phyloP scores from a whole-genome alignment of 2,888 invertebrate species.

The Epistrophella euchroma region DNA sequence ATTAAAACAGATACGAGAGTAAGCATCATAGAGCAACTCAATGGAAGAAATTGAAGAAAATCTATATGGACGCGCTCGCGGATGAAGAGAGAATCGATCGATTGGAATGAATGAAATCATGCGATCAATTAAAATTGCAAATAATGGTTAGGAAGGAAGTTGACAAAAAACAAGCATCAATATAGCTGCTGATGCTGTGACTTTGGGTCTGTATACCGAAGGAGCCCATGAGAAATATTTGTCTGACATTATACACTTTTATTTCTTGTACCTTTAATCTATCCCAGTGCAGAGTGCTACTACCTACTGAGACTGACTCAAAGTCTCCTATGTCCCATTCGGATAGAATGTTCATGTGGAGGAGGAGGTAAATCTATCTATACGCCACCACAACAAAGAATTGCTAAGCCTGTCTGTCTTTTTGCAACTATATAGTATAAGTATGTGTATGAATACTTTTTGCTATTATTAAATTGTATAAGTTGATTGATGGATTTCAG shows the following conservation, averaged over 20 bases:
- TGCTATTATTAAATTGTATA: constrained; percentile 65
- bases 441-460: constrained; percentile 7
- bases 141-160: constrained; percentile 62
- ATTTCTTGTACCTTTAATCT: constrained; percentile 33
- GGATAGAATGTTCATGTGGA: constrained; percentile 41
- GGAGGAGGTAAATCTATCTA: constrained; percentile 21
- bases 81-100: constrained; percentile 59
- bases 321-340: constrained; percentile 54
- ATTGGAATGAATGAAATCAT: constrained; percentile 74
- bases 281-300: constrained; percentile 12
- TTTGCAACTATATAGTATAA: constrained; percentile 18
- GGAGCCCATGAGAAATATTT: constrained; percentile 30
- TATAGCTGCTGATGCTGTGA: background rate
- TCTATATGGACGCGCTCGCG: constrained; percentile 45
- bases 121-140: constrained; percentile 75
- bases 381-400: constrained; percentile 30
- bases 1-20: constrained; percentile 32
- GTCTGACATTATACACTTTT: constrained; percentile 25
- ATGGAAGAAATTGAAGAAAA: constrained; percentile 42
- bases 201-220: background rate
- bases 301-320: constrained; percentile 7
- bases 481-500: constrained; percentile 73
- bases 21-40: constrained; percentile 13
- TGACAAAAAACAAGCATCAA: constrained; percentile 16
- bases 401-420: constrained; percentile 41